Conservation (phyloP, 2,888 invertebrate genomes). For the Entomobrya multifasciata region DNA sequence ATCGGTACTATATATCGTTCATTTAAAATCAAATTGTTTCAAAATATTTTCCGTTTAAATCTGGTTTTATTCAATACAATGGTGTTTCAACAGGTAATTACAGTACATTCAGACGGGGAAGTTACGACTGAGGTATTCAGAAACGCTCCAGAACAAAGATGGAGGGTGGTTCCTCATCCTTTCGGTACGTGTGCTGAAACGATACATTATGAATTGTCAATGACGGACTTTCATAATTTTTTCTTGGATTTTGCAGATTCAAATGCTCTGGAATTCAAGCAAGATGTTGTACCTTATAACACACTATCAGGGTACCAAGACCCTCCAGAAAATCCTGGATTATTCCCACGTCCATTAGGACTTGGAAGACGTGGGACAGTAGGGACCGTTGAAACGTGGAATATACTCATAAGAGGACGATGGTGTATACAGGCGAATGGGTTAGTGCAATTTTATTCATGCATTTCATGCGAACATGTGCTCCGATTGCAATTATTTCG, state of each 20-base stretch:
- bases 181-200: slow-evolving; percentile 35
- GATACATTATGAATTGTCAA: neutral
- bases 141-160: slow-evolving; percentile 55
- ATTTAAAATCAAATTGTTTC: neutral
- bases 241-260: slow-evolving; percentile 59
- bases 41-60: neutral
- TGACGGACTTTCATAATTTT: neutral
- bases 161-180: slow-evolving; percentile 70
- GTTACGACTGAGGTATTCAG: slow-evolving; percentile 62
- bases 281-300: slow-evolving; percentile 73
- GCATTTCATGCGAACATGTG: neutral
- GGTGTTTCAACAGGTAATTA: slow-evolving; percentile 54
- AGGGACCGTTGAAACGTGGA: slow-evolving; percentile 33
- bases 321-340: slow-evolving; percentile 62
- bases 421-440: slow-evolving; percentile 73
- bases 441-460: slow-evolving; percentile 33
- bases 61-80: neutral
- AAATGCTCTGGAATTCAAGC: slow-evolving; percentile 59
- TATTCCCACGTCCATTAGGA: slow-evolving; percentile 71
- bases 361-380: slow-evolving; percentile 41
- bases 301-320: slow-evolving; percentile 70
- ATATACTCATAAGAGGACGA: slow-evolving; percentile 67
- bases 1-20: slow-evolving; percentile 44
- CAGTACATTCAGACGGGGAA: slow-evolving; percentile 66
- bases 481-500: neutral